Evolutionary conservation across 2,113 vertebrate genomes (phyloP).

Genomic region (Mugil cephalus): DNA sequence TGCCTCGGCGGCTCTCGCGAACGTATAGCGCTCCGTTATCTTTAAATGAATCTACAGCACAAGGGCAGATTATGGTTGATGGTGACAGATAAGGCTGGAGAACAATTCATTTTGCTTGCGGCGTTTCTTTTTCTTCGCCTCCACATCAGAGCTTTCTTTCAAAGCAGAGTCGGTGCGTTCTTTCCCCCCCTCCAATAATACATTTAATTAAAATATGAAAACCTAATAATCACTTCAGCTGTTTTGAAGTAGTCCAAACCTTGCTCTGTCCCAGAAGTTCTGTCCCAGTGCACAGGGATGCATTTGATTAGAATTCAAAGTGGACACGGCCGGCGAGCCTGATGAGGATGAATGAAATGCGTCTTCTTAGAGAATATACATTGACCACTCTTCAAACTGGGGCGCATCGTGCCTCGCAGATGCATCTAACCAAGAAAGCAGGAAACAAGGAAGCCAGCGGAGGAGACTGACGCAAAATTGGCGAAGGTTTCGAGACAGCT

Average conservation of each 20-base stretch:
- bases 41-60: constrained; percentile 81
- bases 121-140: constrained; percentile 47
- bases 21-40: constrained; percentile 68
- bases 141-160: constrained; percentile 32
- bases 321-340: constrained; percentile 39
- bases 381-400: constrained; percentile 73
- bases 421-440: constrained; percentile 68
- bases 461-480: constrained; percentile 47
- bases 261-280: constrained; percentile 24
- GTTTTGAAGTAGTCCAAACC: constrained; percentile 3
- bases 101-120: constrained; percentile 67
- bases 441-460: constrained; percentile 58
- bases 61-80: constrained; percentile 71
- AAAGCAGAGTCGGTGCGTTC: neutral
- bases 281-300: constrained; percentile 1
- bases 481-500: too few relatives aligned
- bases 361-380: constrained; percentile 49
- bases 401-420: constrained; percentile 66
- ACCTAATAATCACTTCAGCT: constrained; percentile 16
- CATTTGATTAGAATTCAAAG: constrained; percentile 49
- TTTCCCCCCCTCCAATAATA: neutral
- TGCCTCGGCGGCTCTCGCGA: constrained; percentile 34
- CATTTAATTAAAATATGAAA: constrained; percentile 23
- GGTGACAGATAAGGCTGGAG: constrained; percentile 68
- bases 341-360: constrained; percentile 29